A percentile compares a stretch with the other conserved stretches of the same genome.
phyloP scores from a whole-genome alignment of 1,140 invertebrate genomes.

The Rhopalosiphum maidis region DNA sequence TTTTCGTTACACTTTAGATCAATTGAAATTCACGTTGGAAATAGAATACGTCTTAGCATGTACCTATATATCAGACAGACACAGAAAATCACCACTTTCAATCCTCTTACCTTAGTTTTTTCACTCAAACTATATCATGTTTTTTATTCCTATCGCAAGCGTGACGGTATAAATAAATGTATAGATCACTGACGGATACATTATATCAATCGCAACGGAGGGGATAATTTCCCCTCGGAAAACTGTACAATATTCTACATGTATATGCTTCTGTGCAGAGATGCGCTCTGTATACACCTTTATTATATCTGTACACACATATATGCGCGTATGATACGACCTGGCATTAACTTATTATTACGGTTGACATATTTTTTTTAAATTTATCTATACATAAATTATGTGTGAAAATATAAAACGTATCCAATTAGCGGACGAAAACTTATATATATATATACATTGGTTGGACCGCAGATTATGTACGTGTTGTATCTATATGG shows the following conservation, averaged over 20 bases:
- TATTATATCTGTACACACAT: background rate
- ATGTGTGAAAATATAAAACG: background rate
- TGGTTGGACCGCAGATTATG: background rate
- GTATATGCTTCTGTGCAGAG: background rate
- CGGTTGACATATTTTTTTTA: conserved; percentile 23
- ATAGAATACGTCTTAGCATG: no score
- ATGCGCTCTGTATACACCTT: background rate
- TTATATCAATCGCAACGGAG: background rate
- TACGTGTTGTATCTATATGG: background rate
- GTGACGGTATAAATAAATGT: background rate
- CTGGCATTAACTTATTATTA: background rate
- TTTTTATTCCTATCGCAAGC: background rate
- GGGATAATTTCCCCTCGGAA: background rate
- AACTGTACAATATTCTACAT: background rate
- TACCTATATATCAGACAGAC: no score
- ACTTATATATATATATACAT: background rate
- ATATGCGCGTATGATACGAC: background rate
- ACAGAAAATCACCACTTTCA: no score
- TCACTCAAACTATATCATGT: background rate
- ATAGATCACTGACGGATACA: background rate
- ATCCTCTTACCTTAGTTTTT: no score
- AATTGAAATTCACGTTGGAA: no score
- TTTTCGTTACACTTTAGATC: no score
- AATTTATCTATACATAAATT: background rate
- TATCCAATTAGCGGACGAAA: conserved; percentile 46